Base-by-base conservation (phyloP, 2,113 vertebrate genomes). In the Phaethon lepturus region DNA sequence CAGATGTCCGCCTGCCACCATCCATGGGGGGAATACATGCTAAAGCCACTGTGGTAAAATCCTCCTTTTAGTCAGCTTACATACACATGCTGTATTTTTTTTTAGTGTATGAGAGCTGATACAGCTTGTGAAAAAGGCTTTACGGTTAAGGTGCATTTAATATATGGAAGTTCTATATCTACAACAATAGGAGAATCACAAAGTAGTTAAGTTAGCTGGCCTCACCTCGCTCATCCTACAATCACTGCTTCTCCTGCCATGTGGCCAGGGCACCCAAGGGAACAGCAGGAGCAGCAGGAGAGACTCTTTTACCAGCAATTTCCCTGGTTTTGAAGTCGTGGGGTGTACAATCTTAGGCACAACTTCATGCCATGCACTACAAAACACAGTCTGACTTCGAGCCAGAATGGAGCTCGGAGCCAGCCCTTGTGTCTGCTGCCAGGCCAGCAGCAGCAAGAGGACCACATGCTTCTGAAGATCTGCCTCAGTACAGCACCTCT, bases 371-470 rank as follows among this genome's bases (percentile, higher is more conserved):
- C 24, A 17, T 5, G n/a, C 20, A 17, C 69, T 26, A 55, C 40
- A 69, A 60, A 79, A 60, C n/a, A 40, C 45, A 56, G 64, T 60
- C 66, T n/a, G 66, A 38, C 50, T 55, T 50, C 17, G 60, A 60
- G 71, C 55, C 24, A 13, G 38, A 74, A 35, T 18, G 35, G 42
- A 81, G 29, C 0, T 2, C 45, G 17, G 50, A 52, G n/a, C 50
- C 2, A 0, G 7, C 13, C 47, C 33, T 11, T 0, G 0, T 8
- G 14, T 18, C 74, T 55, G n/a, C 63, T 50, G 44, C 50, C 75
- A 42, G 49, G 18, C n/a, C 68, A 94, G 72, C 38, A 50, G 35
- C 45, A 81, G 35, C 59, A 35, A 59, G 68, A 77, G 50, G 31
- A 64, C 53, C 4, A 2, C 38, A 29, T 25, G 10, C 20, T 25